These are phyloP conservation scores for Cheilosia vulpina DNA, from an alignment of 2,888 invertebrate species.

Conservation along the genomic window DNA sequence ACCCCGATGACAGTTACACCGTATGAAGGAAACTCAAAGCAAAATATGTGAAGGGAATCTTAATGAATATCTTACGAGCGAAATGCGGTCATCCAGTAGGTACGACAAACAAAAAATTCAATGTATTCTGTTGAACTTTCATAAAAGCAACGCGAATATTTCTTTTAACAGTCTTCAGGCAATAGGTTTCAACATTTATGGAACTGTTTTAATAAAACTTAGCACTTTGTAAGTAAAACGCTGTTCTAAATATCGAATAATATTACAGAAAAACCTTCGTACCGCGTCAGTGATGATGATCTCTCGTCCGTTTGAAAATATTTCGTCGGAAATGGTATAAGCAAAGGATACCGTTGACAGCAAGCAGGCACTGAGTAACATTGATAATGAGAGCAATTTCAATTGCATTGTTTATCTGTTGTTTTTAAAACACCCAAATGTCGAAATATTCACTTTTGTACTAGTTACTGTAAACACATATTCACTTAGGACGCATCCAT, in stretches of 20 bases:
- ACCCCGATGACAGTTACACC: conserved; percentile 27
- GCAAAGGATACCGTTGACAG: conserved; percentile 37
- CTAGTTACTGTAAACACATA: conserved; percentile 44
- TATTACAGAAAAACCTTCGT: conserved; percentile 70
- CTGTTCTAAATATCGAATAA: not conserved
- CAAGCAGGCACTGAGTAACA: conserved; percentile 45
- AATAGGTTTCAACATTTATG: not conserved
- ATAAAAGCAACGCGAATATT: conserved; percentile 4
- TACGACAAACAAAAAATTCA: conserved; percentile 13
- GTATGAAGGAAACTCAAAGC: conserved; percentile 48
- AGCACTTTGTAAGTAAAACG: conserved; percentile 12
- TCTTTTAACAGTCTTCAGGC: not conserved
- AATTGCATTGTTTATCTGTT: conserved; percentile 63
- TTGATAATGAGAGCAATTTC: conserved; percentile 42
- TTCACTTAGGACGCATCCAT: conserved; percentile 44
- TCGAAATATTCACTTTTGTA: conserved; percentile 22
- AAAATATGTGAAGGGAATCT: conserved; percentile 50
- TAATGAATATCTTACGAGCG: conserved; percentile 41
- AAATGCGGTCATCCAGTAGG: conserved; percentile 57
- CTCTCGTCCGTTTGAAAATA: conserved; percentile 78
- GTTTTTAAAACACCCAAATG: conserved; percentile 48
- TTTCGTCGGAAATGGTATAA: conserved; percentile 41
- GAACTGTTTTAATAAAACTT: not conserved
- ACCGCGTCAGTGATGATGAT: conserved; percentile 83
- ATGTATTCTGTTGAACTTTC: conserved; percentile 44